phyloP scores from a whole-genome alignment of 1,140 invertebrate genomes.

The Drosophila erecta region DNA sequence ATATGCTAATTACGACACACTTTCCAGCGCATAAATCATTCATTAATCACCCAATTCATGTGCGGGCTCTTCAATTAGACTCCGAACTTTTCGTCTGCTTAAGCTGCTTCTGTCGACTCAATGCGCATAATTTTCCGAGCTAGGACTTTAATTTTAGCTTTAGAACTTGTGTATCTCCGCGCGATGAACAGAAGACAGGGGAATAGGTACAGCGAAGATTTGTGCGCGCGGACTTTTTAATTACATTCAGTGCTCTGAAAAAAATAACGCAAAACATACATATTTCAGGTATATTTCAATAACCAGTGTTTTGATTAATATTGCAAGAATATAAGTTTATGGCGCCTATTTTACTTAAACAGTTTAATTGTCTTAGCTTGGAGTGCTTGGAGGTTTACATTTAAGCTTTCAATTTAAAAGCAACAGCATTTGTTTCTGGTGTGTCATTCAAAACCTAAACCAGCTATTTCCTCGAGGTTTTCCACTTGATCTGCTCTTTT shows the following conservation, averaged over 20 bases:
- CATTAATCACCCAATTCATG: constrained; percentile 56
- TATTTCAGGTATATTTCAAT: too few species aligned
- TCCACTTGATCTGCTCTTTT: constrained; percentile 1
- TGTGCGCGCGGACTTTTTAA: not conserved
- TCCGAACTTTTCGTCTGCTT: constrained; percentile 41
- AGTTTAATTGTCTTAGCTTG: too few species aligned
- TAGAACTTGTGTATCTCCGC: constrained; percentile 9
- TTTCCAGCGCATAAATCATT: constrained; percentile 70
- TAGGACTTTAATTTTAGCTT: constrained; percentile 55
- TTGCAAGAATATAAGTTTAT: too few species aligned
- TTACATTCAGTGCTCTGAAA: not conserved
- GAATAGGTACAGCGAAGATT: not conserved
- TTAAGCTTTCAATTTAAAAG: not conserved
- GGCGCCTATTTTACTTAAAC: too few species aligned
- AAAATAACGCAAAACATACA: too few species aligned
- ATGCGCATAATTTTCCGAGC: constrained; percentile 56
- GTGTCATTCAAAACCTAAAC: not conserved
- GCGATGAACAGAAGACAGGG: constrained; percentile 11
- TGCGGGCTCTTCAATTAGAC: constrained; percentile 53
- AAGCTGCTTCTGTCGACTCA: constrained; percentile 25
- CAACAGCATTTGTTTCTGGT: not conserved
- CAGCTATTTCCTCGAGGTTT: constrained; percentile 1
- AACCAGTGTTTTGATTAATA: too few species aligned
- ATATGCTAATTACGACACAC: constrained; percentile 68
- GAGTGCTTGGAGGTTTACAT: too few species aligned